These are phyloP conservation scores for Zaprionus tsacasi DNA, from an alignment of 1,140 invertebrate genomes.

Conservation along the genomic window DNA sequence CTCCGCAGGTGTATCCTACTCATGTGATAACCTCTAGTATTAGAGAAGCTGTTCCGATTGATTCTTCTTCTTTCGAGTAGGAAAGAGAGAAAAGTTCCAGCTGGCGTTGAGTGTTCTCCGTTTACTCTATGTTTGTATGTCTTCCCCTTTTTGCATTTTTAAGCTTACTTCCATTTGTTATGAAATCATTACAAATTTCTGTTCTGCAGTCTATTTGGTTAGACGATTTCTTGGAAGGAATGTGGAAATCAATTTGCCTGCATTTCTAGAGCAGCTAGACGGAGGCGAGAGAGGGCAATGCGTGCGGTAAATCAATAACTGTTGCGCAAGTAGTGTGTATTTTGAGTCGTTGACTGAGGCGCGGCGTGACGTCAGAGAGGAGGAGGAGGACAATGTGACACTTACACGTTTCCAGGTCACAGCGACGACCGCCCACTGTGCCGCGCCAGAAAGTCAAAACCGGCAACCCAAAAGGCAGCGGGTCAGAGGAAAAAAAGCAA, in stretches of 20 bases:
- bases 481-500: conserved; percentile 10
- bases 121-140: conserved; percentile 27
- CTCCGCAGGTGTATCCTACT: too few species aligned
- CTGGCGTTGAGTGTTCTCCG: conserved; percentile 55
- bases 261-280: background rate
- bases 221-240: conserved; percentile 62
- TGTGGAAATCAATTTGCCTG: conserved; percentile 49
- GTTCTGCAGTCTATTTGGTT: conserved; percentile 52
- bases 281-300: background rate
- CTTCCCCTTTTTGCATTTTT: conserved; percentile 42
- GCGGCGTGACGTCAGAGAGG: conserved; percentile 51
- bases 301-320: conserved; percentile 69
- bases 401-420: conserved; percentile 56
- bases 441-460: conserved; percentile 26
- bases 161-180: conserved; percentile 41
- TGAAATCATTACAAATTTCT: conserved; percentile 53
- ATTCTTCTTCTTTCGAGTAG: too few species aligned
- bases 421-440: conserved; percentile 65
- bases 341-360: conserved; percentile 39
- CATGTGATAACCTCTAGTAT: background rate
- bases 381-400: conserved; percentile 16
- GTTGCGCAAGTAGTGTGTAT: conserved; percentile 68
- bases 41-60: conserved; percentile 42
- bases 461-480: conserved; percentile 1
- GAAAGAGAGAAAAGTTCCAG: conserved; percentile 8